Conservation (phyloP, 2,888 invertebrate species). For the Alentia gelatinosa region DNA sequence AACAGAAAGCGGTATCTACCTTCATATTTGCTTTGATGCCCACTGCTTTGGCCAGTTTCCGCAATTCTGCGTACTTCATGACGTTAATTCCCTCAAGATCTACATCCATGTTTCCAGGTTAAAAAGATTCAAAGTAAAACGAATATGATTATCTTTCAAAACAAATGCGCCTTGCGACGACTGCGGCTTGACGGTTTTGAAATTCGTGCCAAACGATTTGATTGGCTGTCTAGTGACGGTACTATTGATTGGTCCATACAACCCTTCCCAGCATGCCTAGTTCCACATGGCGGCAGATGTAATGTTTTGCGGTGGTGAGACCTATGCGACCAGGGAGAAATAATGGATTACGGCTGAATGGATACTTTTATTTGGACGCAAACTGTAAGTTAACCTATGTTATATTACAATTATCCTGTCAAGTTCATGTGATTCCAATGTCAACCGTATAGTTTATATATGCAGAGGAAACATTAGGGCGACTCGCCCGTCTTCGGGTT, state of each 20-base stretch:
- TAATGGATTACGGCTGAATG: slow-evolving; percentile 38
- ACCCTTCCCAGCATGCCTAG: neutral
- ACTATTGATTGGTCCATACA: slow-evolving; percentile 41
- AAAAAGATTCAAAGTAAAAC: neutral
- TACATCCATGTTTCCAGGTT: slow-evolving; percentile 31
- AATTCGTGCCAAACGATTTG: slow-evolving; percentile 49
- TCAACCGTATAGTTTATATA: neutral
- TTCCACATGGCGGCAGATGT: slow-evolving; percentile 56
- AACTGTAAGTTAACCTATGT: slow-evolving; percentile 15
- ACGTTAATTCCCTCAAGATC: slow-evolving; percentile 31
- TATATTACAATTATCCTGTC: neutral
- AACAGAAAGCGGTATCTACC: too few species aligned
- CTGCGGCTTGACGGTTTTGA: slow-evolving; percentile 47
- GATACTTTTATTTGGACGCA: slow-evolving; percentile 5
- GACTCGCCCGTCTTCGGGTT: too few species aligned
- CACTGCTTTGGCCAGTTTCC: slow-evolving; percentile 54
- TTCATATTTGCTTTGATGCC: slow-evolving; percentile 59
- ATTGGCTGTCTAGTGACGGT: slow-evolving; percentile 24
- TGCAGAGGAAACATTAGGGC: too few species aligned
- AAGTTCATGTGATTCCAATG: neutral
- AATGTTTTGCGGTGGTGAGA: slow-evolving; percentile 9
- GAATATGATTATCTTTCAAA: slow-evolving; percentile 18
- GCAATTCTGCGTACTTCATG: slow-evolving; percentile 55
- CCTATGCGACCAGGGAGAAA: neutral
- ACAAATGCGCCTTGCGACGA: neutral